phyloP scores from a whole-genome alignment of 2,888 invertebrate genomes.

The Eilema depressum region DNA sequence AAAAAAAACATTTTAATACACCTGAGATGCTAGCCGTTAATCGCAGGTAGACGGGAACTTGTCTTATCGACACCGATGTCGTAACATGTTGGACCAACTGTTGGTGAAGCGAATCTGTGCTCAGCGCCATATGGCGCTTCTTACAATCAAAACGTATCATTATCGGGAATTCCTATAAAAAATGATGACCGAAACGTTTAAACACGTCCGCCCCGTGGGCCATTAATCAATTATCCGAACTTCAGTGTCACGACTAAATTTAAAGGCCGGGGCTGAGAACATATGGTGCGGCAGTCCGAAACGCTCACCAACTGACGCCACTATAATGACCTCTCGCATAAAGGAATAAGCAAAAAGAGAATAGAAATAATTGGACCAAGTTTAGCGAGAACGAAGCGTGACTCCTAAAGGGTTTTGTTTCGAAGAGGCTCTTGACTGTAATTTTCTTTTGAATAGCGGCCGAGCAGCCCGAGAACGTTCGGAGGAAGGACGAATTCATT shows the following conservation, averaged over 20 bases:
- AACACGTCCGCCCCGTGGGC: slow-evolving; percentile 79
- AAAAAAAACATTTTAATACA: slow-evolving; percentile 19
- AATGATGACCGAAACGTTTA: slow-evolving; percentile 77
- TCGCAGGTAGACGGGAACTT: slow-evolving; percentile 47
- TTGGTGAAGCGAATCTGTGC: slow-evolving; percentile 72
- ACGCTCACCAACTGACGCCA: slow-evolving; percentile 83
- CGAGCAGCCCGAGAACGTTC: slow-evolving; percentile 73
- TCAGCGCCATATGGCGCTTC: slow-evolving; percentile 77
- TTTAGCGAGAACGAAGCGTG: slow-evolving; percentile 81
- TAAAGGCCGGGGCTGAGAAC: slow-evolving; percentile 72
- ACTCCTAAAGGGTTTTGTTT: slow-evolving; percentile 82
- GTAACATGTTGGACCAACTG: slow-evolving; percentile 62
- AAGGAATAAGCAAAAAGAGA: slow-evolving; percentile 76
- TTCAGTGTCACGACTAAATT: slow-evolving; percentile 80
- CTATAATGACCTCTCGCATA: slow-evolving; percentile 76
- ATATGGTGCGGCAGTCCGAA: slow-evolving; percentile 75
- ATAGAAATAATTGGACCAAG: slow-evolving; percentile 80
- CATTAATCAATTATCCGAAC: slow-evolving; percentile 84
- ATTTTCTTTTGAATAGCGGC: slow-evolving; percentile 83
- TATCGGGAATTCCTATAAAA: slow-evolving; percentile 79
- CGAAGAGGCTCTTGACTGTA: slow-evolving; percentile 78
- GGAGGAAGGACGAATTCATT: slow-evolving; percentile 80
- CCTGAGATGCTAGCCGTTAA: slow-evolving; percentile 27
- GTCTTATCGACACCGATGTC: slow-evolving; percentile 30
- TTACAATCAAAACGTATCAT: slow-evolving; percentile 83